Evolutionary conservation across 2,888 invertebrate genomes (phyloP), one percentile per base, ranked within the genome.

Genomic region (Lasius fuliginosus): DNA sequence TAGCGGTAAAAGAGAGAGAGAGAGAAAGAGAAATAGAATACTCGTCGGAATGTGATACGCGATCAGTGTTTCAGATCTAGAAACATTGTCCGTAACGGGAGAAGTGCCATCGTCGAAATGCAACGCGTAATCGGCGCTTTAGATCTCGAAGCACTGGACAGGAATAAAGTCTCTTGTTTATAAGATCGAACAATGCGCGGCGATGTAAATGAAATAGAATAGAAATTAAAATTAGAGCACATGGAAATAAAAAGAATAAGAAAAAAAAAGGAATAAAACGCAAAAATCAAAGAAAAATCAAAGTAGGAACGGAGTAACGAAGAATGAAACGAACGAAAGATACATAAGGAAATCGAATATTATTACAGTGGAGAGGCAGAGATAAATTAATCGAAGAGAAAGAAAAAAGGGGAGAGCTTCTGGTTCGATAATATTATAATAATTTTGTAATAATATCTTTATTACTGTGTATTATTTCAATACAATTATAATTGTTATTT

Each of bases 61-160:
- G 74, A 79, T 73, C 77, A 58, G 56, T 69, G 58, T 77, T 77
- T 71, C 73, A 71, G 46, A 79, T 46, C 79, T 73, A 33, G 42
- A 60, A 79, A 73, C 60, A 60, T 73, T 46, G 56, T 42, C 12
- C 42, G 58, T 42, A 58, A 69, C 42, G 42, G 23, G 58, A 71
- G 60, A 36, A 79, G 23, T 58, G 12, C 42, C 74, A 79, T 68
- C 69, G 79, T 79, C 73, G 18, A 79, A 79, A 73, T 46, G 73
- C 42, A 77, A 77, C 30, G 40, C 18, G 40, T 56, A 79, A 79
- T 73, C 79, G 46, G 18, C 33, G 33, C 74, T 79, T 79, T 73
- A 46, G 60, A 79, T 71, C 73, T 71, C 46, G 33, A 71, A 58
- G 18, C 15, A 58, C 42, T 15, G 58, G 12, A 71, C 58, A 18